Conservation (phyloP, 2,113 vertebrate genomes). For the Xiphophorus couchianus region DNA sequence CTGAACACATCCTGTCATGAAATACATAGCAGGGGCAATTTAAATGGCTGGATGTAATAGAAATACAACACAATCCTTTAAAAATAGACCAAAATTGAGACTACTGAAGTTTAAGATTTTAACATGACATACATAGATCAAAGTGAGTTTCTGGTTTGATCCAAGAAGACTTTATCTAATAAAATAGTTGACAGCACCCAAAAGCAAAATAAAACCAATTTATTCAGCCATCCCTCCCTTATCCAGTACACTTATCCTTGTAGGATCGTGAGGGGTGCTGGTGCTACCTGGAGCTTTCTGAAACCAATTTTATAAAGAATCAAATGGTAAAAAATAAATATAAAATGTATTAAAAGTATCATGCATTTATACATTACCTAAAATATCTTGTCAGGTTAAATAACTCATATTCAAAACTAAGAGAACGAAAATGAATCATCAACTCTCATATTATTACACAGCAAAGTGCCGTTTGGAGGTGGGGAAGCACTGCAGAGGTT, state of each 20-base stretch:
- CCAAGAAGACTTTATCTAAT: neutral
- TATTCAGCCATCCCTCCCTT: neutral
- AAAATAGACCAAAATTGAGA: no score
- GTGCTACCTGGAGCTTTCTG: no score
- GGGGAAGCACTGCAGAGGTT: conserved; percentile 33
- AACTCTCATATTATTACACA: conserved; percentile 3
- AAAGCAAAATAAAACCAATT: neutral
- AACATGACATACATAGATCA: no score
- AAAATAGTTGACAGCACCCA: neutral
- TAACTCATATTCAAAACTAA: neutral
- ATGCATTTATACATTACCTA: neutral
- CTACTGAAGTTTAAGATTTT: no score
- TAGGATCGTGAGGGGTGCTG: no score
- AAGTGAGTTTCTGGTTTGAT: no score
- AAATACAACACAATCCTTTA: no score
- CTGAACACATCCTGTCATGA: no score
- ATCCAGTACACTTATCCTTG: no score
- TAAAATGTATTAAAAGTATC: no score
- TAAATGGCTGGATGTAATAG: no score
- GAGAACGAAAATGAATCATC: neutral
- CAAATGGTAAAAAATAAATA: neutral
- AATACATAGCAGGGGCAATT: no score
- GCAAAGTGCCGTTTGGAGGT: conserved; percentile 14
- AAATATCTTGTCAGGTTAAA: neutral
- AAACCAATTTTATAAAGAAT: neutral